Evolutionary conservation across 2,888 invertebrate genomes (phyloP), one percentile per base, ranked within the genome.

Genomic region (Dexiosoma caninum): DNA sequence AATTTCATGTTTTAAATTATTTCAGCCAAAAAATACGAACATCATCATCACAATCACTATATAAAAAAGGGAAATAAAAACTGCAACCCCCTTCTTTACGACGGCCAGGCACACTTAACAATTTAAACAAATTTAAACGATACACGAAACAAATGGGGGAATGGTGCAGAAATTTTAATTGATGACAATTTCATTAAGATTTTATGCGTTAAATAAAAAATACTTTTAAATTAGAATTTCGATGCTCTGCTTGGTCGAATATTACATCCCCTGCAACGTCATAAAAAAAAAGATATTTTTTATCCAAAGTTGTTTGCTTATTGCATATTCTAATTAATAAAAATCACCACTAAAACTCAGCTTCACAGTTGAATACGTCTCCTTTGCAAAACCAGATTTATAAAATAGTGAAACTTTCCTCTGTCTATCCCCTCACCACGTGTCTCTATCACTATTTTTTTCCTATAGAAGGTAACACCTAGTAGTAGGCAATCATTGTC

Each of bases 131-230:
- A 78, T 82, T 75, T 71, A 64, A 82, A 74, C 57, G 81, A 74
- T 69, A 66, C 59, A 75, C 74, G 74, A 44, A 71, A 62, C 70
- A 78, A 81, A 78, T 71, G 70, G 60, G 64, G 57, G 75, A 78
- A 78, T 82, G 78, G 75, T 78, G 82, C 75, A 79, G 84, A 84
- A 86, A 86, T 88, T 88, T 88, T 88, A 87, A 88, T 88, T 88
- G 88, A 88, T 88, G 88, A 88, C 88, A 87, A 88, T 87, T 88
- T 88, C 87, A 88, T 88, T 88, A 88, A 87, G 86, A 85, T 84
- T 82, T 82, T 59, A 42, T 78, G 44, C 21, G 6, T 57, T 30
- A 35, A 71, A 71, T 40, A 40, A 72, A 60, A 67, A 70, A 64
- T 21, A 37, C 6, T 3, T 5, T 12, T 1, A 59, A 30, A 14